These are phyloP conservation scores for Phaethornis superciliosus DNA, from an alignment of 2,113 vertebrate species.

Conservation along the genomic window DNA sequence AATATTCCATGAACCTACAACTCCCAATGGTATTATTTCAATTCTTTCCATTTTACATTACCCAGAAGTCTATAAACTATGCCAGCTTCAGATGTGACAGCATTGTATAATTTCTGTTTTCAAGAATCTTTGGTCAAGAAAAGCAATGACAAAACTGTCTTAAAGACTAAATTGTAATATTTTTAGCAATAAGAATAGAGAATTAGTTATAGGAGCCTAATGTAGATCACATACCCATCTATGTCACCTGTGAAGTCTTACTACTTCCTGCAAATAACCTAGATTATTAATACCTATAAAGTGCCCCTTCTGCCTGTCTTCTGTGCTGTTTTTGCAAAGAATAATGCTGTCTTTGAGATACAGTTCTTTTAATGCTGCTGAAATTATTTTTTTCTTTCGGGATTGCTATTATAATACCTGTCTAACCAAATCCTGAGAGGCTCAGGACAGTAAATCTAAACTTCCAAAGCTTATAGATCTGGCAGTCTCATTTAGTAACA, in stretches of 20 bases:
- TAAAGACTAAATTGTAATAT: background rate
- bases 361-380: background rate
- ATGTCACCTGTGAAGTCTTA: background rate
- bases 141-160: background rate
- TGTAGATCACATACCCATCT: background rate
- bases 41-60: background rate
- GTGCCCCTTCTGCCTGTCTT: background rate
- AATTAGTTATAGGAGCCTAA: background rate
- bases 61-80: background rate
- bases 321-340: background rate
- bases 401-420: background rate
- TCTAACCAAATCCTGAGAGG: background rate
- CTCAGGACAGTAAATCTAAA: background rate
- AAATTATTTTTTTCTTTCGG: background rate
- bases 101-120: background rate
- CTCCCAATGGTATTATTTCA: background rate
- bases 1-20: background rate
- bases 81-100: background rate
- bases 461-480: background rate
- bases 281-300: background rate
- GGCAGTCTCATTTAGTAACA: background rate
- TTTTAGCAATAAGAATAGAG: background rate
- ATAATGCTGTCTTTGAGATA: background rate
- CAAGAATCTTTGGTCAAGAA: background rate
- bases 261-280: background rate